Conservation (phyloP, 2,113 vertebrate genomes). For the Pachypanchax playfairii region DNA sequence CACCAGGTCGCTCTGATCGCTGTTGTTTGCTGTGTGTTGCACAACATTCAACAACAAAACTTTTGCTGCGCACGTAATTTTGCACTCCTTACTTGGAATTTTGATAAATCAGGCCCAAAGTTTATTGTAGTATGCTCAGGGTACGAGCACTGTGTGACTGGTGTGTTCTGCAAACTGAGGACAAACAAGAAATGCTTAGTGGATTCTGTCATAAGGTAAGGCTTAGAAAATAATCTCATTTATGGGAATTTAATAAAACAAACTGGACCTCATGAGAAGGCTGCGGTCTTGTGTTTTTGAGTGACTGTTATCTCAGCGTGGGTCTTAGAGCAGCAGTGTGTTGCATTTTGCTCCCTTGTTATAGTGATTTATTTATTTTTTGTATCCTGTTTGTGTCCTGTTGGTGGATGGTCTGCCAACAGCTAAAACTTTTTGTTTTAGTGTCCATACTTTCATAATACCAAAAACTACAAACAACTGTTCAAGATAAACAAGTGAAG, state of each 20-base stretch:
- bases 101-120: too few species aligned
- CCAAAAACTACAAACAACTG: too few species aligned
- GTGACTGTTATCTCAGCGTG: constrained; percentile 10
- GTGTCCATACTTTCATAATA: background rate
- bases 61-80: too few species aligned
- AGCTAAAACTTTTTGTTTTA: background rate
- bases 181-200: constrained; percentile 34
- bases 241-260: constrained; percentile 38
- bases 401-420: background rate
- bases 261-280: constrained; percentile 21
- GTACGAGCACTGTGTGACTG: background rate
- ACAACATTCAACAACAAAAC: too few species aligned
- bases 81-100: too few species aligned
- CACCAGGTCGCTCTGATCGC: too few species aligned
- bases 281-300: constrained; percentile 11
- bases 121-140: constrained; percentile 16
- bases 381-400: background rate
- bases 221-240: constrained; percentile 38
- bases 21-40: too few species aligned
- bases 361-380: background rate
- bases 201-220: constrained; percentile 24
- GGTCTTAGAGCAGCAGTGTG: constrained; percentile 11
- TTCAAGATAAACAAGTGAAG: too few species aligned
- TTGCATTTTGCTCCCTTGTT: constrained; percentile 18
- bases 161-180: constrained; percentile 3